Percentiles rank a stretch among this genome's conserved stretches.
phyloP scores from a whole-genome alignment of 1,140 invertebrate genomes.

The Hylyphantes graminicola region DNA sequence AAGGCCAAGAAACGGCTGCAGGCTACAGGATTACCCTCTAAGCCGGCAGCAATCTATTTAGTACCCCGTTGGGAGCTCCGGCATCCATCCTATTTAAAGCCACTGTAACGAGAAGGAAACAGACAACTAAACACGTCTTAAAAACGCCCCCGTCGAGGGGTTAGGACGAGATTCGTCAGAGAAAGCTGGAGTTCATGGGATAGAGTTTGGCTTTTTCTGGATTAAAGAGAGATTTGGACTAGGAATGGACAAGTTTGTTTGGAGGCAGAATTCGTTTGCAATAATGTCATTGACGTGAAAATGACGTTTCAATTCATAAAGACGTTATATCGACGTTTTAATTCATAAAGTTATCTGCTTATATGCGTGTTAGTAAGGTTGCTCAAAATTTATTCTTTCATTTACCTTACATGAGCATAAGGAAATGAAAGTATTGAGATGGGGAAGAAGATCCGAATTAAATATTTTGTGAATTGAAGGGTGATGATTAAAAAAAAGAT shows the following conservation, averaged over 20 bases:
- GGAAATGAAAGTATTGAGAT: no score
- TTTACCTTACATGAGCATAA: no score
- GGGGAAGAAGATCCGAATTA: no score
- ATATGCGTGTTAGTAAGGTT: no score
- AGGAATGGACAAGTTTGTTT: not conserved
- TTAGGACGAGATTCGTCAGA: no score
- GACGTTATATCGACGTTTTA: no score
- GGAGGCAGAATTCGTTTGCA: not conserved
- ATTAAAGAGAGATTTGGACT: not conserved
- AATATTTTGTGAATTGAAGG: no score
- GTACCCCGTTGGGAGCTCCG: constrained; percentile 19
- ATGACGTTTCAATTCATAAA: no score
- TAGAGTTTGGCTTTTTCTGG: not conserved
- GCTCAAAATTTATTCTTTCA: no score
- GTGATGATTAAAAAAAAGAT: no score
- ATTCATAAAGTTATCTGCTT: no score
- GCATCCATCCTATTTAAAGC: constrained; percentile 30
- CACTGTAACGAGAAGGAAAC: not conserved
- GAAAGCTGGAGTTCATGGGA: not conserved
- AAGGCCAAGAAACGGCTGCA: constrained; percentile 19
- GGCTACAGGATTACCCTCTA: constrained; percentile 30
- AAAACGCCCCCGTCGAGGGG: not conserved
- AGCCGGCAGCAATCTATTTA: constrained; percentile 39
- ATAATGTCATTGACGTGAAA: no score
- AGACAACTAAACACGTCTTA: not conserved